Percentiles rank a stretch among this genome's conserved stretches.
Evolutionary conservation across 2,797 vertebrate species (phyloP).

Genomic region (Tadarida brasiliensis): DNA sequence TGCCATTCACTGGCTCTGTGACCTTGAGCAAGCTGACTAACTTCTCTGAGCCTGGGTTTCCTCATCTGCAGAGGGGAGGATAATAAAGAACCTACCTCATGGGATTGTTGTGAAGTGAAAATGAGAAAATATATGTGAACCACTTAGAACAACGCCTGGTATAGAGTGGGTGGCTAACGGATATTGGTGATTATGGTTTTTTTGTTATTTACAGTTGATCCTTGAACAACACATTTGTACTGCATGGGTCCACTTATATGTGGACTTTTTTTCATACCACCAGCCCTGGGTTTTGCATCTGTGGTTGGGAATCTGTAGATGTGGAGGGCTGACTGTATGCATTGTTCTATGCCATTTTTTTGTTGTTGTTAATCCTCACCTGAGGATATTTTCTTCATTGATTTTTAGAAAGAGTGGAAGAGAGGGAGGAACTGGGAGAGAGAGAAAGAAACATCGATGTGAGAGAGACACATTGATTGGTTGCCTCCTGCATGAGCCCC

Average conservation of each 20-base stretch:
- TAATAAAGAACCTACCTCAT: neutral
- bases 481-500: neutral
- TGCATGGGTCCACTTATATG: neutral
- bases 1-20: neutral
- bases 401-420: neutral
- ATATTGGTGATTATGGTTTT: neutral
- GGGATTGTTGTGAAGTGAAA: slow-evolving; percentile 28
- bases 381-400: neutral
- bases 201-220: neutral
- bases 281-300: neutral
- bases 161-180: neutral
- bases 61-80: neutral
- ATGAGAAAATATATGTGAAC: slow-evolving; percentile 11
- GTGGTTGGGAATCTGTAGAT: neutral
- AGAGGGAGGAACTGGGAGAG: too few relatives aligned
- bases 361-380: too few relatives aligned
- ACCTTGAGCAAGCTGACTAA: neutral
- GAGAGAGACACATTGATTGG: neutral
- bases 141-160: neutral
- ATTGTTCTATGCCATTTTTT: neutral
- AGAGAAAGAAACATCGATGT: neutral
- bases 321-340: neutral
- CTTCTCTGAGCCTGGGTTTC: slow-evolving; percentile 17
- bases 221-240: neutral
- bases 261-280: neutral